phyloP scores from a whole-genome alignment of 23 tunicate genomes.

The Halocynthia roretzi region DNA sequence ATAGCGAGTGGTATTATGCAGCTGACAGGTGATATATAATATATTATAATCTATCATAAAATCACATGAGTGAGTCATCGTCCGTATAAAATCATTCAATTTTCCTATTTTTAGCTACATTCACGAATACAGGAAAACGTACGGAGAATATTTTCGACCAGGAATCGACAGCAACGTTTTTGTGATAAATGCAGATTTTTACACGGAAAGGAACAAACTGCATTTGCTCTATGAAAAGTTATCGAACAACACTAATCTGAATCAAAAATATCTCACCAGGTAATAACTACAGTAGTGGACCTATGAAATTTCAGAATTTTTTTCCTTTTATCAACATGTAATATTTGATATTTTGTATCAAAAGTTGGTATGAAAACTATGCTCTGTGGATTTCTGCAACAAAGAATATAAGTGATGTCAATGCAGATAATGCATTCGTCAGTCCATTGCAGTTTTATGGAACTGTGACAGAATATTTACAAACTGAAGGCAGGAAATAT shows the following conservation, averaged over 20 bases:
- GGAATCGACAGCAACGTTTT: slow-evolving; percentile 1
- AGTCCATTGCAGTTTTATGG: neutral
- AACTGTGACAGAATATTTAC: neutral
- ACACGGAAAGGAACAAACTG: slow-evolving; percentile 7
- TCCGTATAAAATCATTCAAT: too few relatives aligned
- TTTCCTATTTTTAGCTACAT: neutral
- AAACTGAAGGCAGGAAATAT: neutral
- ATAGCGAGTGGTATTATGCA: slow-evolving; percentile 24
- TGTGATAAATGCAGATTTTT: slow-evolving; percentile 13
- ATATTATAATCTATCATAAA: too few relatives aligned
- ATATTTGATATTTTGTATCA: neutral
- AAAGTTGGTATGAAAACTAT: slow-evolving; percentile 7
- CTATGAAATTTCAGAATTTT: neutral
- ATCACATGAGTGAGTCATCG: too few relatives aligned
- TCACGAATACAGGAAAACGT: neutral
- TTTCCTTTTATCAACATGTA: neutral
- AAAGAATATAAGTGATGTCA: neutral
- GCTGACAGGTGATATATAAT: slow-evolving; percentile 4
- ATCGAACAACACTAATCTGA: neutral
- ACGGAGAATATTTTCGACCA: neutral
- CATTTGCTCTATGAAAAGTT: neutral
- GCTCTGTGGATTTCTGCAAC: neutral
- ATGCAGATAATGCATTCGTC: neutral
- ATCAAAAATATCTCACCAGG: neutral
- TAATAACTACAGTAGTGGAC: neutral